phyloP scores from a whole-genome alignment of 2,888 invertebrate genomes.

The Eupithecia exiguata region DNA sequence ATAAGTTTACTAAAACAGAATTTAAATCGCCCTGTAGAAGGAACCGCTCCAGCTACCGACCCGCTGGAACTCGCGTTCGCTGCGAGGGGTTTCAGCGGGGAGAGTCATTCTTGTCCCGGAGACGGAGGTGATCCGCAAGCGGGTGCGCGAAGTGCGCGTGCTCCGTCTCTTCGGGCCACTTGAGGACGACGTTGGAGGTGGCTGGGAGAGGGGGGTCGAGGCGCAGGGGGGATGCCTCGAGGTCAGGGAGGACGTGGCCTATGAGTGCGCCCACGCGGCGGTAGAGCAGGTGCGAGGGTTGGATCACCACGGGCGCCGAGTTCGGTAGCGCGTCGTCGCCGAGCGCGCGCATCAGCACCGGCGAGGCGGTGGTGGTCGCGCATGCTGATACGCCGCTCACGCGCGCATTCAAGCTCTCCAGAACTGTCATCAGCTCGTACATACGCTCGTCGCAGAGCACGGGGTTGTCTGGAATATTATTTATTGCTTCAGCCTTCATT shows the following conservation, averaged over 20 bases:
- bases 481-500: not conserved
- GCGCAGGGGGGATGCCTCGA: slow-evolving; percentile 69
- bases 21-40: slow-evolving; percentile 18
- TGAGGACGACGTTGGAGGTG: slow-evolving; percentile 68
- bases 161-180: slow-evolving; percentile 73
- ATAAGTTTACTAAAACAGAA: slow-evolving; percentile 27
- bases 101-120: slow-evolving; percentile 57
- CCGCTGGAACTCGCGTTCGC: slow-evolving; percentile 20
- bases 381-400: slow-evolving; percentile 87
- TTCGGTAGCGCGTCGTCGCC: slow-evolving; percentile 69
- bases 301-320: slow-evolving; percentile 60
- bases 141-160: slow-evolving; percentile 66
- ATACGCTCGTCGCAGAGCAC: slow-evolving; percentile 90
- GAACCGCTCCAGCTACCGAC: slow-evolving; percentile 15
- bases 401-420: slow-evolving; percentile 89
- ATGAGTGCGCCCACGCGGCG: slow-evolving; percentile 70
- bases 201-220: slow-evolving; percentile 75
- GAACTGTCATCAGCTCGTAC: slow-evolving; percentile 87
- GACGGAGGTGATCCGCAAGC: slow-evolving; percentile 67
- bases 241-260: slow-evolving; percentile 70
- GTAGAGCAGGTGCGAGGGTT: slow-evolving; percentile 62
- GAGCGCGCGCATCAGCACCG: slow-evolving; percentile 67
- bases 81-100: slow-evolving; percentile 25
- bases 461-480: slow-evolving; percentile 88
- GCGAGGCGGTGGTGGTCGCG: slow-evolving; percentile 65